phyloP scores from a whole-genome alignment of 1,140 invertebrate species.

The Chrysoperla carnea region DNA sequence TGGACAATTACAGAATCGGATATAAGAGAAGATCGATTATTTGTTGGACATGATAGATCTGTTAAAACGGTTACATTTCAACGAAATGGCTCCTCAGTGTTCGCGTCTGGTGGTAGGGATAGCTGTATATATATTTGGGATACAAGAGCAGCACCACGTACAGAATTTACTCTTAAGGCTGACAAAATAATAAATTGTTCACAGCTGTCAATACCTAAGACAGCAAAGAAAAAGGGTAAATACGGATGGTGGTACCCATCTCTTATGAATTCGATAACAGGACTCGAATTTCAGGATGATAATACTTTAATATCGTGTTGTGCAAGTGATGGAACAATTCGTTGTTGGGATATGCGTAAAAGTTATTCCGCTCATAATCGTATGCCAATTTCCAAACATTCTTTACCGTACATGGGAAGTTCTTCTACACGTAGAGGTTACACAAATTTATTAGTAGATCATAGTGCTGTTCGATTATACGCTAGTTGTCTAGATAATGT shows the following conservation, averaged over 20 bases:
- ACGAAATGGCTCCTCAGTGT: constrained; percentile 46
- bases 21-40: constrained; percentile 31
- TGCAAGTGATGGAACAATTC: constrained; percentile 66
- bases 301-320: constrained; percentile 60
- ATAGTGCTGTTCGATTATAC: constrained; percentile 47
- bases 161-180: constrained; percentile 27
- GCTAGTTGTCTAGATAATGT: constrained; percentile 72
- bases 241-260: background rate
- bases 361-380: constrained; percentile 51
- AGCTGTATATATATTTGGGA: constrained; percentile 76
- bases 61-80: constrained; percentile 61
- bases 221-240: constrained; percentile 26
- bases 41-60: constrained; percentile 56
- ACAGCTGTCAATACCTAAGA: constrained; percentile 1
- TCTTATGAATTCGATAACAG: constrained; percentile 44
- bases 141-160: constrained; percentile 31
- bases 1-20: constrained; percentile 48
- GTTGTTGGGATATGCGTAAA: constrained; percentile 75
- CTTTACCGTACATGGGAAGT: constrained; percentile 48
- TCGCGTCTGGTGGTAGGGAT: constrained; percentile 72
- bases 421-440: constrained; percentile 51
- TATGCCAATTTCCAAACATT: constrained; percentile 49
- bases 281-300: constrained; percentile 61
- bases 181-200: constrained; percentile 27
- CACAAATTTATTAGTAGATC: constrained; percentile 59